These are phyloP conservation scores for Aldabrachelys gigantea DNA, from an alignment of 2,113 vertebrate species.

Conservation along the genomic window DNA sequence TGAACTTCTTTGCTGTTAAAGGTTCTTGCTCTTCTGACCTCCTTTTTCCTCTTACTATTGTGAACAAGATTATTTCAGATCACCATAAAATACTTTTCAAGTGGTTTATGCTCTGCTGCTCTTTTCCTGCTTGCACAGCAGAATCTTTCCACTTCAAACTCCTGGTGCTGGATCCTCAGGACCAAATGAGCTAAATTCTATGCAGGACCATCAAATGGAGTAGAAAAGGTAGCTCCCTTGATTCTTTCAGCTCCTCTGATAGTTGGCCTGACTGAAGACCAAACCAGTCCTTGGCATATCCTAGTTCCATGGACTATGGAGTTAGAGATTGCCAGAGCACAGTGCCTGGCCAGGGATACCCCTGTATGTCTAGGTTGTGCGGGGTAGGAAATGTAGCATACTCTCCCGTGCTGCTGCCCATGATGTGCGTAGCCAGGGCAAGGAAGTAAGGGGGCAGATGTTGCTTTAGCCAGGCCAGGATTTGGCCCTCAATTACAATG, in stretches of 20 bases:
- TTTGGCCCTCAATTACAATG: slow-evolving; percentile 67
- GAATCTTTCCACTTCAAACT: background rate
- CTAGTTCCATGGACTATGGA: background rate
- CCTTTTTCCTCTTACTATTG: background rate
- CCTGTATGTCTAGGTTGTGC: background rate
- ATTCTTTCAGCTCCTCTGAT: background rate
- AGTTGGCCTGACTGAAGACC: background rate
- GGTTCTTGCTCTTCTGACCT: background rate
- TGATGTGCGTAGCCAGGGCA: background rate
- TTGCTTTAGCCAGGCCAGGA: slow-evolving; percentile 14
- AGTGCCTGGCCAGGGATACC: background rate
- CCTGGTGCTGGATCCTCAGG: background rate
- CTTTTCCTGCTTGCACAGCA: background rate
- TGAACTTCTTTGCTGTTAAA: background rate
- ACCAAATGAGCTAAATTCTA: slow-evolving; percentile 14
- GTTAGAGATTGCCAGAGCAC: background rate
- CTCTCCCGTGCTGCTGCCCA: background rate
- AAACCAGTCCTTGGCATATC: background rate
- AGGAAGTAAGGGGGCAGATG: slow-evolving; percentile 14
- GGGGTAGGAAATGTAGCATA: background rate
- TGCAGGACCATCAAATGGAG: background rate
- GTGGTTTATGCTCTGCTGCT: background rate
- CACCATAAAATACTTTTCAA: slow-evolving; percentile 18
- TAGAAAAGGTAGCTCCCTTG: background rate
- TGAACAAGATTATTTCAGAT: background rate